Conservation (phyloP, 30 jellyfish, hydroid and myxozoan species). For the Aurelia sp. region DNA sequence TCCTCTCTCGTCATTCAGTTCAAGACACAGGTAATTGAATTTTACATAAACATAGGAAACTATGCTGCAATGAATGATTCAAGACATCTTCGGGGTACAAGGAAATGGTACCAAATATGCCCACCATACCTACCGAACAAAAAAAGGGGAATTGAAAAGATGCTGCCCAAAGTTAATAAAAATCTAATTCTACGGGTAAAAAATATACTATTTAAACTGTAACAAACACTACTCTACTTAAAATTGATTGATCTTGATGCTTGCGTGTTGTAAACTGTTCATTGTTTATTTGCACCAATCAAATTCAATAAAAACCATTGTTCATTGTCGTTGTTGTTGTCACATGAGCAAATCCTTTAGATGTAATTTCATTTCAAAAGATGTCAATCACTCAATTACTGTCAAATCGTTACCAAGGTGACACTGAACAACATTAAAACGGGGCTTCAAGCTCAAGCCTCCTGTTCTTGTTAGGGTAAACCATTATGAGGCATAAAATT, state of each 20-base stretch:
- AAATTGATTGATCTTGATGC: conserved; percentile 29
- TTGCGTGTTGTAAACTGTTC: conserved; percentile 51
- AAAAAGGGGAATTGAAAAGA: too few species aligned
- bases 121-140: too few species aligned
- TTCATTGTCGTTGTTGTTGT: conserved; percentile 5
- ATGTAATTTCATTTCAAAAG: conserved; percentile 17
- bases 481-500: conserved; percentile 41
- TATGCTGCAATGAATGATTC: too few species aligned
- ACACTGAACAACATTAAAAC: conserved; percentile 10
- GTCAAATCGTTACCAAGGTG: neutral
- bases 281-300: conserved; percentile 15
- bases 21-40: too few species aligned
- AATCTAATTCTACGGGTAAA: conserved; percentile 7
- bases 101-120: too few species aligned
- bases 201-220: conserved; percentile 50
- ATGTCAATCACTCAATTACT: neutral
- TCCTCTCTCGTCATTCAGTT: too few species aligned
- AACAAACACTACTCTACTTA: conserved; percentile 50
- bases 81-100: too few species aligned
- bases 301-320: conserved; percentile 6
- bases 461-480: conserved; percentile 33
- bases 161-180: too few species aligned
- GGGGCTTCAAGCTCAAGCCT: conserved; percentile 64
- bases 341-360: conserved; percentile 33
- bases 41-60: too few species aligned